A percentile compares a stretch with the other conserved stretches of the same genome.
phyloP scores from a whole-genome alignment of 1,140 invertebrate species.

The Paracyclopina nana region DNA sequence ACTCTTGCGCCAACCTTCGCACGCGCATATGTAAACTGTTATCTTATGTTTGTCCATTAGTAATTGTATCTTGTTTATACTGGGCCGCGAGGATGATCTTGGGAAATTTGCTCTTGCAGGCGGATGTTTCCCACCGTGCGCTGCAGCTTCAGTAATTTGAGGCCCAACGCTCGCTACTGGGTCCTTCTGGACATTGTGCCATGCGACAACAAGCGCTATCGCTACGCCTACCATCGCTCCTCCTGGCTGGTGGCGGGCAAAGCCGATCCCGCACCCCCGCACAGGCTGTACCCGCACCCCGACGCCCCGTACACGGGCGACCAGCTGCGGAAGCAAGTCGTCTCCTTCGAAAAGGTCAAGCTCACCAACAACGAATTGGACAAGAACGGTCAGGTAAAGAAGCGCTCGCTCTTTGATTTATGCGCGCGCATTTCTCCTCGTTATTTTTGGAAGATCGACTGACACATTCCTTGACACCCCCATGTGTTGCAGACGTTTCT shows the following conservation, averaged over 20 bases:
- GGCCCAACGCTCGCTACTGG: conserved; percentile 31
- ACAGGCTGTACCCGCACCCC: conserved; percentile 82
- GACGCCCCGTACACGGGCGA: conserved; percentile 93
- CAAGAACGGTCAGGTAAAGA: conserved; percentile 43
- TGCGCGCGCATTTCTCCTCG: too few species aligned
- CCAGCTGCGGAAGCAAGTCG: conserved; percentile 43
- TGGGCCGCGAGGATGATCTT: too few species aligned
- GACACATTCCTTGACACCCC: too few species aligned
- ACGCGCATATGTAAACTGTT: too few species aligned
- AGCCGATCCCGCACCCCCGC: conserved; percentile 68
- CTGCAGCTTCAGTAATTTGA: conserved; percentile 35
- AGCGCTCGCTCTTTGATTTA: too few species aligned
- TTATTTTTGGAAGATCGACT: too few species aligned
- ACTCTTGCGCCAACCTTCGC: too few species aligned
- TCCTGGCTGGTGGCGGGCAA: conserved; percentile 48
- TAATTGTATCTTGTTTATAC: too few species aligned
- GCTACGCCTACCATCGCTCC: conserved; percentile 46
- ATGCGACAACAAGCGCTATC: conserved; percentile 43
- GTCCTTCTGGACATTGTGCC: conserved; percentile 43
- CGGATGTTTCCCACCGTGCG: conserved; percentile 47
- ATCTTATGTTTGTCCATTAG: too few species aligned
- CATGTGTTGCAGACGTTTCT: too few species aligned
- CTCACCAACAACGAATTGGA: conserved; percentile 49
- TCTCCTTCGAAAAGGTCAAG: conserved; percentile 51
- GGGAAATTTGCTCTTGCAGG: conserved; percentile 28